These are phyloP conservation scores for Probosciger aterrimus DNA, from an alignment of 2,113 vertebrate genomes.

Conservation along the genomic window DNA sequence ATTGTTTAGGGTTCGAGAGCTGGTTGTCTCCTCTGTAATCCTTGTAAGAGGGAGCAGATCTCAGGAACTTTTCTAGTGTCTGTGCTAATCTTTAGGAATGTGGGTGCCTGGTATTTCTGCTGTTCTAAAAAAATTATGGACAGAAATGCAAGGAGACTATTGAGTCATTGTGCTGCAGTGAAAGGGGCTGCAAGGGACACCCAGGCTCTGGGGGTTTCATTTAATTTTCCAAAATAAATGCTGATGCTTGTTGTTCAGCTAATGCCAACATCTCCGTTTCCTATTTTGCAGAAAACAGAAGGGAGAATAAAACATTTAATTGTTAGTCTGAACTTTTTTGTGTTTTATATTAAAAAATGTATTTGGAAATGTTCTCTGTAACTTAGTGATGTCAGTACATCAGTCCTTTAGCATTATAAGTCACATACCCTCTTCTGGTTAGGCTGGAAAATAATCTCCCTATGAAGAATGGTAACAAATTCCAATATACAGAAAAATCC, in stretches of 20 bases:
- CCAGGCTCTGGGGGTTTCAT: not conserved
- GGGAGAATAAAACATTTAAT: not conserved
- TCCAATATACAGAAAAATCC: not conserved
- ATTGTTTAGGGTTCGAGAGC: not conserved
- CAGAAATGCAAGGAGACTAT: not conserved
- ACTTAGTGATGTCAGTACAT: not conserved
- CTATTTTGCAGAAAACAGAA: not conserved
- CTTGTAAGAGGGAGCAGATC: not conserved
- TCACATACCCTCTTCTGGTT: not conserved
- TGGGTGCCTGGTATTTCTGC: constrained; percentile 26
- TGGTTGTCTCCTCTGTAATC: not conserved
- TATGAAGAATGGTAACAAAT: not conserved
- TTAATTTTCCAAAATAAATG: not conserved
- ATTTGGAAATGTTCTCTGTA: not conserved
- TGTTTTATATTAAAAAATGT: not conserved
- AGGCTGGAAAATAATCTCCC: not conserved
- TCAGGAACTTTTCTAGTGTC: not conserved
- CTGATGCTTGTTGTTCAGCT: not conserved
- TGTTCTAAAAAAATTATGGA: not conserved
- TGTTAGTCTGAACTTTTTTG: not conserved
- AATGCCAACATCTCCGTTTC: not conserved
- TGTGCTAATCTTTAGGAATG: not conserved
- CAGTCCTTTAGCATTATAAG: not conserved
- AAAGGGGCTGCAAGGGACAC: not conserved
- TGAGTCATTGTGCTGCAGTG: constrained; percentile 18